Evolutionary conservation across 2,797 vertebrate genomes (phyloP).

Genomic region (Silurus lanzhouensis): DNA sequence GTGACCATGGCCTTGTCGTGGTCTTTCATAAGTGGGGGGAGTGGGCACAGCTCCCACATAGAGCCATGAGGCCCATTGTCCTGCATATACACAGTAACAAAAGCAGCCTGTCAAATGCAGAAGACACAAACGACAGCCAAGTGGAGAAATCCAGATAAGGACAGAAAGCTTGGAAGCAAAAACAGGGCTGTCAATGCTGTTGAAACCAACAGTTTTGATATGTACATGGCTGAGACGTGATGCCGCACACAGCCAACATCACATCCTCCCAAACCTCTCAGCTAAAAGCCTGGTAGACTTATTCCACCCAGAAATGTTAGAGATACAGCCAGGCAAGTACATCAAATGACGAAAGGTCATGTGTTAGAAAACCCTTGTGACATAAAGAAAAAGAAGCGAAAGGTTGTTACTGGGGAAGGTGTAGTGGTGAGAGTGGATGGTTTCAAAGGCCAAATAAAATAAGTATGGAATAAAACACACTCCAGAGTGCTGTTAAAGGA

Average conservation of each 20-base stretch:
- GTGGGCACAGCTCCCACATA: constrained; percentile 45
- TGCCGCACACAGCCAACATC: neutral
- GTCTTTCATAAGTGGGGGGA: constrained; percentile 46
- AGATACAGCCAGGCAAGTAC: neutral
- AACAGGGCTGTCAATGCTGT: constrained; percentile 25
- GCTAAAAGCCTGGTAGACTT: neutral
- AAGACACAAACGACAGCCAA: constrained; percentile 17
- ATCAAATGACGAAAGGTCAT: neutral
- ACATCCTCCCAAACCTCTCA: neutral
- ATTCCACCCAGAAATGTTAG: neutral
- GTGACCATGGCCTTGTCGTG: constrained; percentile 42
- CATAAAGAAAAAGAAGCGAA: neutral
- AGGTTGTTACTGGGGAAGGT: neutral
- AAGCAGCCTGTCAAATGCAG: constrained; percentile 48
- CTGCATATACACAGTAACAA: constrained; percentile 51
- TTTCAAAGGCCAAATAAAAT: neutral
- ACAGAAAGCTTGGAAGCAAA: constrained; percentile 32
- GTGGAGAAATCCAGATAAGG: constrained; percentile 13
- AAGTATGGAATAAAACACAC: neutral
- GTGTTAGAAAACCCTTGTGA: neutral
- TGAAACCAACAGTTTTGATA: constrained; percentile 22
- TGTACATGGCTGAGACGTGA: neutral
- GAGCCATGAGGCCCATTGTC: constrained; percentile 49
- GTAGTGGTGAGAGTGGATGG: neutral
- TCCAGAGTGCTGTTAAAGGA: neutral